Conservation (phyloP, 1,140 invertebrate genomes). For the Agrilus planipennis region DNA sequence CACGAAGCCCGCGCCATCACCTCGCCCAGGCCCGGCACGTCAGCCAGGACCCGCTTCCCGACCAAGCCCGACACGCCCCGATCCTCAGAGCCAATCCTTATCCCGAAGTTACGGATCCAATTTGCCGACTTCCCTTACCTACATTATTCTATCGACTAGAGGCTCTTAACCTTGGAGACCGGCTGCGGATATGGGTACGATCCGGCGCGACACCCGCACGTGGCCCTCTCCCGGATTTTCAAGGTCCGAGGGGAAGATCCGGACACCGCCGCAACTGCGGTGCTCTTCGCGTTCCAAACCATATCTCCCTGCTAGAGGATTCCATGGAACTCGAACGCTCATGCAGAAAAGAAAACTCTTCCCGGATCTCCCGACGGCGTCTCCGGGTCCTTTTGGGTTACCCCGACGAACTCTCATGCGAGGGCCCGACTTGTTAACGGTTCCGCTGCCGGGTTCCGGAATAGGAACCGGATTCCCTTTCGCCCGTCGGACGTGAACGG, state of each 20-base stretch:
- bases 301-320: slow-evolving; percentile 58
- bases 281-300: slow-evolving; percentile 58
- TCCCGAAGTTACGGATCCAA: slow-evolving; percentile 69
- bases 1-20: slow-evolving; percentile 16
- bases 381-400: slow-evolving; percentile 57
- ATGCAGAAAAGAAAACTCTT: slow-evolving; percentile 74
- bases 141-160: slow-evolving; percentile 82
- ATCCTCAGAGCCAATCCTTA: slow-evolving; percentile 63
- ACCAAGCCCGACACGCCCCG: slow-evolving; percentile 49
- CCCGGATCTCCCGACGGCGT: slow-evolving; percentile 58
- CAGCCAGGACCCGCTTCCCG: slow-evolving; percentile 34
- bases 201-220: slow-evolving; percentile 48
- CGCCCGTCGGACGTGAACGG: slow-evolving; percentile 35
- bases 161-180: slow-evolving; percentile 82
- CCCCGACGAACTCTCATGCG: slow-evolving; percentile 43
- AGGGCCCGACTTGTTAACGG: slow-evolving; percentile 51
- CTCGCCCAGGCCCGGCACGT: slow-evolving; percentile 32
- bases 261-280: slow-evolving; percentile 54
- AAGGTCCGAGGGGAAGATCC: slow-evolving; percentile 44
- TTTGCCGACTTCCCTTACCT: slow-evolving; percentile 73
- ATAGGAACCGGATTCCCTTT: slow-evolving; percentile 62
- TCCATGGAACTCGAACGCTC: slow-evolving; percentile 58
- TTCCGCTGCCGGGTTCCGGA: slow-evolving; percentile 62
- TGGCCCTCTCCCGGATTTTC: slow-evolving; percentile 64
- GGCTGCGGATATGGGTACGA: slow-evolving; percentile 70